A percentile compares a stretch with the other conserved stretches of the same genome.
phyloP scores from a whole-genome alignment of 2,797 vertebrate genomes.

The Takifugu ocellatus region DNA sequence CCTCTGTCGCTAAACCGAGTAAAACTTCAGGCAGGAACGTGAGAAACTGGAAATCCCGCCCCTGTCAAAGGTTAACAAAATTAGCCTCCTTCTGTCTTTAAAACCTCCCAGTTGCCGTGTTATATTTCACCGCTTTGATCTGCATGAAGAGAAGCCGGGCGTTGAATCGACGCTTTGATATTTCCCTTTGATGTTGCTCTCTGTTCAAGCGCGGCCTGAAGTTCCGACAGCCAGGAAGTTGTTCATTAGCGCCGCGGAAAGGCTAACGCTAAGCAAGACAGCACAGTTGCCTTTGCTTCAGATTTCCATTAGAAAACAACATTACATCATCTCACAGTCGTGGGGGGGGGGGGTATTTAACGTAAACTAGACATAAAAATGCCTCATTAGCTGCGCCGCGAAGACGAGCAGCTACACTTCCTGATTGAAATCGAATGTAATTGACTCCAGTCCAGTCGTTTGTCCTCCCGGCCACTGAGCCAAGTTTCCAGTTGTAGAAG shows the following conservation, averaged over 20 bases:
- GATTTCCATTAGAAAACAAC: too few relatives aligned
- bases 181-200: not conserved
- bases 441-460: conserved; percentile 53
- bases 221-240: not conserved
- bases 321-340: too few relatives aligned
- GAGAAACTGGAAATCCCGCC: not conserved
- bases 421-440: conserved; percentile 56
- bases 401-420: conserved; percentile 43
- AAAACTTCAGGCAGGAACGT: not conserved
- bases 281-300: too few relatives aligned
- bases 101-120: not conserved
- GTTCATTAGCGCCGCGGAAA: too few relatives aligned
- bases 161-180: not conserved
- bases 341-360: conserved; percentile 14
- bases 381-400: conserved; percentile 30
- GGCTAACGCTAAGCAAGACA: too few relatives aligned
- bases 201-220: not conserved
- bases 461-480: conserved; percentile 46
- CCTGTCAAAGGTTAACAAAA: not conserved
- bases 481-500: conserved; percentile 67
- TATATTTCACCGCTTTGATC: not conserved
- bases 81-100: not conserved
- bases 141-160: not conserved
- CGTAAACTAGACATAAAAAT: conserved; percentile 35
- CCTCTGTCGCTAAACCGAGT: not conserved